Conservation (phyloP, 1,140 invertebrate species). For the Schlechtendalia chinensis region DNA sequence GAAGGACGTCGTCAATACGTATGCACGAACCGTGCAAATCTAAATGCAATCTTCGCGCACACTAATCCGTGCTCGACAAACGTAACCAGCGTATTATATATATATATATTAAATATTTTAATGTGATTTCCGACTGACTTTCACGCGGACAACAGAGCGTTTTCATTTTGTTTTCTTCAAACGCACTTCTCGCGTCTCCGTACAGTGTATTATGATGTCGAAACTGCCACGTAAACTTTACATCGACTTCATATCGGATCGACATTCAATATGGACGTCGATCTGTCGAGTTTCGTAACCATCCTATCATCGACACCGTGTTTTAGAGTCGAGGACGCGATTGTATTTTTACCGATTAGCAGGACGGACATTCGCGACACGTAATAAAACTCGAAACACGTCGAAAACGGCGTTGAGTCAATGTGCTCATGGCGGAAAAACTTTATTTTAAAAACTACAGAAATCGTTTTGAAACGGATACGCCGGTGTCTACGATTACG, state of each 20-base stretch:
- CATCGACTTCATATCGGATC: too few species aligned
- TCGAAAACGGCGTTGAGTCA: too few species aligned
- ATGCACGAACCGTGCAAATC: not conserved
- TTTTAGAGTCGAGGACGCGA: not conserved
- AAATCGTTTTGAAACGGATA: too few species aligned
- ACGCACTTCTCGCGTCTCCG: not conserved
- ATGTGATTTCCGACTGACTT: not conserved
- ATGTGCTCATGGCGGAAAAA: too few species aligned
- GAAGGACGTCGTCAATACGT: not conserved
- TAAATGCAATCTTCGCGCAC: slow-evolving; percentile 1
- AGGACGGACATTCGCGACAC: not conserved
- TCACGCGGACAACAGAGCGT: not conserved
- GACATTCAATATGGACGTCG: too few species aligned
- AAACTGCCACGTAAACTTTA: too few species aligned
- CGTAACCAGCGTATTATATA: not conserved
- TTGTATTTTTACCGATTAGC: not conserved
- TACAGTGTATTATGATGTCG: not conserved
- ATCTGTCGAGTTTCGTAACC: too few species aligned
- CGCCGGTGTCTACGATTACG: too few species aligned
- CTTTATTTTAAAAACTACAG: too few species aligned
- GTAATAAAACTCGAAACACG: too few species aligned
- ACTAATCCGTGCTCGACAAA: not conserved
- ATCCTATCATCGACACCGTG: too few species aligned
- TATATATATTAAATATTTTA: not conserved
- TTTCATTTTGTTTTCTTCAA: not conserved